Evolutionary conservation across 2,113 vertebrate species (phyloP), one percentile per base, ranked within the genome.

Genomic region (Lampris incognitus): DNA sequence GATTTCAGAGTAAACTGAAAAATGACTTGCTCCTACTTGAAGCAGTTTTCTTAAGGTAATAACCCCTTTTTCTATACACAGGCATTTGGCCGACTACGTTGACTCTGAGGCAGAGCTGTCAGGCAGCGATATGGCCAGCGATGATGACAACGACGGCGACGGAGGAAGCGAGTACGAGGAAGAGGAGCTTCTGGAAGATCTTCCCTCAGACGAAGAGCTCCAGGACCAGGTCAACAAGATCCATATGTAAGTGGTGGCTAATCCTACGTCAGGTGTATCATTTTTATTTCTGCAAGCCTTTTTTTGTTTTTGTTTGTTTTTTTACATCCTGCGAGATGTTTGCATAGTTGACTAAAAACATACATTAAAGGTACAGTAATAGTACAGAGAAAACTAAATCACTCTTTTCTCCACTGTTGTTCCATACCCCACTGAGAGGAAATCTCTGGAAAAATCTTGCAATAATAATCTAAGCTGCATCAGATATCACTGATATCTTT

Each of bases 81-180:
- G 97, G 79, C 95, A 84, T 13, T 41, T 98, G 77, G 85, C 92
- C 6, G 95, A 97, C 79, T 99, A 97, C 85, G 82, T 99, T 93
- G 97, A 99, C 4, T 95, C 98, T 0, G 98, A 99, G 84, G 98
- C 98, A 0, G 98, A 98, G 91, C 95, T 99, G 1, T 99, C 98
- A 0, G 98, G 97, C 49, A 98, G 96, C 0, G 98, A 99, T 0
- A n/a, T 92, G 13, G 96, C 93, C 9, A 98, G 96, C 1, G 97
- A 96, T 0, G 97, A 99, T 1, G 98, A 99, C 8, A 95, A 97
- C 8, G 96, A 97, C 0, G 97, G 91, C 0, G 94, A 93, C 0
- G 90, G 94, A 66, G 96, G 94, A 2, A 91, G 97, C 0, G 96
- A 97, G 5, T 99, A 99, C 0, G 98, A 99, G 85, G 97, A 99